Evolutionary conservation across 2,888 invertebrate genomes (phyloP).

Genomic region (Zygaena filipendulae): DNA sequence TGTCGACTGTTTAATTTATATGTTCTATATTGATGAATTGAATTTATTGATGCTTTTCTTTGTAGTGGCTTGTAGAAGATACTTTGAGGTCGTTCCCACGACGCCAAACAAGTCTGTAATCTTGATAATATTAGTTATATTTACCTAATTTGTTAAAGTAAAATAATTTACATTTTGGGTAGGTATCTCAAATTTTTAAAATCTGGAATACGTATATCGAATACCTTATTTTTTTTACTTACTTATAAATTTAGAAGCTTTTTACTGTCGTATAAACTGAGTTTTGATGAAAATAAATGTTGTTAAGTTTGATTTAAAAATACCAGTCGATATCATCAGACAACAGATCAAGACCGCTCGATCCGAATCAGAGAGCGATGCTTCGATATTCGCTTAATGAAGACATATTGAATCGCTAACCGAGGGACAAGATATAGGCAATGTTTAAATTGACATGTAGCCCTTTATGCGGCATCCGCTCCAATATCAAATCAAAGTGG

Average conservation of each 20-base stretch:
- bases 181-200: too few species aligned
- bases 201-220: too few species aligned
- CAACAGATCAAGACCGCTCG: slow-evolving; percentile 57
- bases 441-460: slow-evolving; percentile 61
- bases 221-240: too few species aligned
- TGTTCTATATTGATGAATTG: slow-evolving; percentile 48
- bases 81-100: slow-evolving; percentile 40
- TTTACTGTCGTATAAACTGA: too few species aligned
- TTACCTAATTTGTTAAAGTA: too few species aligned
- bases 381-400: slow-evolving; percentile 64
- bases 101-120: too few species aligned
- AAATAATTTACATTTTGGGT: too few species aligned
- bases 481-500: slow-evolving; percentile 3
- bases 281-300: too few species aligned
- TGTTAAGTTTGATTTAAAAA: too few species aligned
- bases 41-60: slow-evolving; percentile 39
- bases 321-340: too few species aligned
- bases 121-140: too few species aligned
- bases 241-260: too few species aligned
- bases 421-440: slow-evolving; percentile 58
- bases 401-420: slow-evolving; percentile 67
- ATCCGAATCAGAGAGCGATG: slow-evolving; percentile 54
- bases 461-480: slow-evolving; percentile 43
- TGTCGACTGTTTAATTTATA: slow-evolving; percentile 50
- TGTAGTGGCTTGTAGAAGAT: slow-evolving; percentile 23